Conservation (phyloP, 1,140 invertebrate species). For the Bactericera cockerelli region DNA sequence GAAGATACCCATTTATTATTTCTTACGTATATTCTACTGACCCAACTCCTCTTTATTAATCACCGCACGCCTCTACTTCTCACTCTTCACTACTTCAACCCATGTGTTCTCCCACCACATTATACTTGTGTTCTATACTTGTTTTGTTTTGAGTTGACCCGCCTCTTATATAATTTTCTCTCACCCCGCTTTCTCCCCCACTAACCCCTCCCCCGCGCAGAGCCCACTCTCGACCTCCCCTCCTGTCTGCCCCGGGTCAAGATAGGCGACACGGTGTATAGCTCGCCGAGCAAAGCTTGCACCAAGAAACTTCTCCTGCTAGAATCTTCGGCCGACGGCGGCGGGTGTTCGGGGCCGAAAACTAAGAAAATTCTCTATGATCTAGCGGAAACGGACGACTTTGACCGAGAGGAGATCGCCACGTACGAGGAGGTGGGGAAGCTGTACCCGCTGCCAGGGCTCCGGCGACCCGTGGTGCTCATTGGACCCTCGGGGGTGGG, state of each 20-base stretch:
- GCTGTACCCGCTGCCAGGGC: conserved; percentile 68
- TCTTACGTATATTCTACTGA: too few relatives aligned
- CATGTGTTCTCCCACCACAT: too few relatives aligned
- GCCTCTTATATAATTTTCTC: too few relatives aligned
- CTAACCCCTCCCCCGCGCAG: conserved; percentile 13
- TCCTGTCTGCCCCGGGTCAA: not conserved
- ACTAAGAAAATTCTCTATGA: conserved; percentile 92
- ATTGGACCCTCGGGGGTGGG: conserved; percentile 90
- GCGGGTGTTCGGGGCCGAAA: conserved; percentile 26
- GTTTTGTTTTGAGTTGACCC: too few relatives aligned
- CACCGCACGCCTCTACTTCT: too few relatives aligned
- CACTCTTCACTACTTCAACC: too few relatives aligned
- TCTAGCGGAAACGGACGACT: conserved; percentile 81
- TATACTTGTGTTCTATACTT: too few relatives aligned
- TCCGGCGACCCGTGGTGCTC: conserved; percentile 80
- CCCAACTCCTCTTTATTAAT: too few relatives aligned
- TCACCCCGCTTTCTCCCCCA: too few relatives aligned
- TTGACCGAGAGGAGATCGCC: conserved; percentile 80
- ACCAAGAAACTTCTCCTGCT: too few relatives aligned
- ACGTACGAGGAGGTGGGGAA: conserved; percentile 93
- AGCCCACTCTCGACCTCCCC: conserved; percentile 15
- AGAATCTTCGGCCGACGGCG: conserved; percentile 8
- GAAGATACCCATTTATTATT: too few relatives aligned
- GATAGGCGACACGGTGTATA: not conserved
- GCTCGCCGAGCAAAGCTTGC: not conserved